Conservation (phyloP, 2,888 invertebrate species). For the Papilio protenor region DNA sequence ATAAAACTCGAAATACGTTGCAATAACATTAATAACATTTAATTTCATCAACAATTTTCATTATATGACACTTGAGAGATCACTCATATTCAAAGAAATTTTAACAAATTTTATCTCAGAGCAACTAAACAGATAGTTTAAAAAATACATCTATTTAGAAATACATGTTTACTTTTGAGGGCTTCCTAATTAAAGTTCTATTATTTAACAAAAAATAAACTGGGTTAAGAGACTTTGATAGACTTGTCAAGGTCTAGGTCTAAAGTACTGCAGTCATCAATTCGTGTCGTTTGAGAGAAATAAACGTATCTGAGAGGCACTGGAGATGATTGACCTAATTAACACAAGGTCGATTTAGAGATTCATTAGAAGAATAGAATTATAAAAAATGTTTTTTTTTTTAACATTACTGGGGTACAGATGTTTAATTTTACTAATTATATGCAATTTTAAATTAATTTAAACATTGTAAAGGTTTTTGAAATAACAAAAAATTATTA, state of each 20-base stretch:
- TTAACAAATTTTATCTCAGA: constrained; percentile 19
- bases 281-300: background rate
- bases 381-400: background rate
- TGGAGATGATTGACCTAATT: constrained; percentile 14
- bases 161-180: no score
- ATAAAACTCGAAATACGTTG: constrained; percentile 17
- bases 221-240: constrained; percentile 3
- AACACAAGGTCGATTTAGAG: constrained; percentile 4
- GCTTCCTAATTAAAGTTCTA: background rate
- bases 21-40: constrained; percentile 36
- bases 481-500: background rate
- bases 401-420: background rate
- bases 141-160: no score
- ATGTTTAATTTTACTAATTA: background rate
- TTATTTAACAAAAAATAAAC: background rate
- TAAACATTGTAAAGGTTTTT: no score
- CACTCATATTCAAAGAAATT: constrained; percentile 14
- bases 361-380: background rate
- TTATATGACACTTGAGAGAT: constrained; percentile 27
- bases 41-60: constrained; percentile 33
- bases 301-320: background rate
- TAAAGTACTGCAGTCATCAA: constrained; percentile 18
- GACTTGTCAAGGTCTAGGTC: constrained; percentile 3
- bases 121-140: background rate
- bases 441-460: background rate